Evolutionary conservation across 1,140 invertebrate genomes (phyloP).

Genomic region (Drosophila malerkotliana): DNA sequence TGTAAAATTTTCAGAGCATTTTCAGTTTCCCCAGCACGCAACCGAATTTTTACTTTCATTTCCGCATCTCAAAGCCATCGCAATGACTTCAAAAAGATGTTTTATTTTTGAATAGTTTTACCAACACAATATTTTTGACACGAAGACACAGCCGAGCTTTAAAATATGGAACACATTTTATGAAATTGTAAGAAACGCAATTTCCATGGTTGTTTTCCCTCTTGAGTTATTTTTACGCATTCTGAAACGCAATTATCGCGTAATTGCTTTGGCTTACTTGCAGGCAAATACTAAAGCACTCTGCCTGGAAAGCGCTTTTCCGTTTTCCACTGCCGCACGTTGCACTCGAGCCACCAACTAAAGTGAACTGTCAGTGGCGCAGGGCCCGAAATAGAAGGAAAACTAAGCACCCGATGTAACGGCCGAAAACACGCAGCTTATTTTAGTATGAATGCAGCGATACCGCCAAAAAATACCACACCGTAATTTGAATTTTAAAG

Average conservation of each 20-base stretch:
- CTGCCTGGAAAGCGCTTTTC: conserved; percentile 42
- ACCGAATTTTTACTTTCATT: conserved; percentile 71
- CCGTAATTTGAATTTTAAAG: not conserved
- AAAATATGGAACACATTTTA: conserved; percentile 32
- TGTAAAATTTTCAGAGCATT: conserved; percentile 57
- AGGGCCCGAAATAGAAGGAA: conserved; percentile 48
- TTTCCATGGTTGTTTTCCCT: conserved; percentile 17
- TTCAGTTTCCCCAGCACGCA: conserved; percentile 60
- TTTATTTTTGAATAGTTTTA: not conserved
- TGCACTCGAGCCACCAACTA: conserved; percentile 61
- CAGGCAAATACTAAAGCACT: conserved; percentile 56
- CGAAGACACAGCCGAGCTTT: conserved; percentile 15
- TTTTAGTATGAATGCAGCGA: conserved; percentile 7
- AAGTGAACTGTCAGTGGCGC: conserved; percentile 49
- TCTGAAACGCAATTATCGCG: conserved; percentile 49
- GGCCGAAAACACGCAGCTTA: conserved; percentile 26
- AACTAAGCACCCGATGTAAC: conserved; percentile 40
- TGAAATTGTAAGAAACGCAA: conserved; percentile 24
- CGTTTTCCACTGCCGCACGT: conserved; percentile 53
- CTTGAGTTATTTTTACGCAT: conserved; percentile 52
- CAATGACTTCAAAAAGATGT: not conserved
- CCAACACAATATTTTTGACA: conserved; percentile 1
- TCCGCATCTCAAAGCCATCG: conserved; percentile 63
- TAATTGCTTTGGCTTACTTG: conserved; percentile 57
- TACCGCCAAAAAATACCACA: conserved; percentile 20